phyloP scores from a whole-genome alignment of 2,888 invertebrate species.

The Agrilus mali region DNA sequence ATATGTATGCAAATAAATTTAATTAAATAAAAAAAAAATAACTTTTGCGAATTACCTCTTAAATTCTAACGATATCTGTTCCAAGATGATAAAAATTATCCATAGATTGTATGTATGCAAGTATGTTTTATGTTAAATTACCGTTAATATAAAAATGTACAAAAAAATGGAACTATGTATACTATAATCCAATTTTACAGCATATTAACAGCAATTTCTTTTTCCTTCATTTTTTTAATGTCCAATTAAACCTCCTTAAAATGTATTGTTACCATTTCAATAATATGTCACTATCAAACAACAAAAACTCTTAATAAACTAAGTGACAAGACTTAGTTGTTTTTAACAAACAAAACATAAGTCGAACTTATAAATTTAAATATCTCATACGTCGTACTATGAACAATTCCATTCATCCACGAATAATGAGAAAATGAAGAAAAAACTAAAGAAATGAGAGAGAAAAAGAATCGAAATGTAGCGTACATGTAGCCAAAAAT shows the following conservation, averaged over 20 bases:
- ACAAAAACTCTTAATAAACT: not conserved
- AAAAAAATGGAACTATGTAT: conserved; percentile 17
- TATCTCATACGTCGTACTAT: no score
- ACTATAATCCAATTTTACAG: conserved; percentile 10
- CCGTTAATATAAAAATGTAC: conserved; percentile 22
- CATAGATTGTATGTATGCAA: conserved; percentile 13
- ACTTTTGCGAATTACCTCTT: no score
- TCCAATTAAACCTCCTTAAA: not conserved
- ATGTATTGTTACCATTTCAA: conserved; percentile 18
- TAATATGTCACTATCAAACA: conserved; percentile 6
- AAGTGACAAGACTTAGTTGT: no score
- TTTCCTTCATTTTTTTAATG: conserved; percentile 7
- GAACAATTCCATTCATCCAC: no score
- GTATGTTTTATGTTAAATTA: conserved; percentile 16
- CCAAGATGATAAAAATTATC: conserved; percentile 5
- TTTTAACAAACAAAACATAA: no score
- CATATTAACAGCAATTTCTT: conserved; percentile 17
- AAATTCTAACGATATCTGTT: no score
- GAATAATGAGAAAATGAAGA: no score
- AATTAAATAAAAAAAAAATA: no score
- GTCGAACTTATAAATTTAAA: no score
- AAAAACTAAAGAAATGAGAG: no score
- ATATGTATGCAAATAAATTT: no score
- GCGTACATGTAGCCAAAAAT: conserved; percentile 11
- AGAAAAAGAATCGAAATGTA: conserved; percentile 1